Evolutionary conservation across 2,888 invertebrate species (phyloP), one percentile per base, ranked within the genome.

Genomic region (Thereva unica): DNA sequence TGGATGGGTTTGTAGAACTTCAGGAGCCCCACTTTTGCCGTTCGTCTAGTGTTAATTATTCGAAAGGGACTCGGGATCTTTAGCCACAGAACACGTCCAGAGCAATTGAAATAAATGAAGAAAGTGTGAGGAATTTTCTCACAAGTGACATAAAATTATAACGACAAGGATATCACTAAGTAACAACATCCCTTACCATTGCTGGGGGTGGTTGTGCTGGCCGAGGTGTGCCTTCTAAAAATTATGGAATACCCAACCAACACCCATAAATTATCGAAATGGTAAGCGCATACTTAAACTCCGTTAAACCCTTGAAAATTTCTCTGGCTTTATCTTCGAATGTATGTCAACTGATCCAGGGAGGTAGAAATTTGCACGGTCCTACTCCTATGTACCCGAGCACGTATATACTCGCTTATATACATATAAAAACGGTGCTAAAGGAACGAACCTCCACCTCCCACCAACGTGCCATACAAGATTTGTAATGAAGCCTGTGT

Each of bases 131-230:
- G 40, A 49, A 49, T 47, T 59, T 59, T 47, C 35, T 59, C 37
- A 45, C 47, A 42, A 47, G 38, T 49, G 61, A 61, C 41, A 47
- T 61, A 61, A 61, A 61, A 61, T 61, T 61, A 61, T 61, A 50
- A 61, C 61, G 41, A 41, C 50, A 49, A 10, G 47, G 50, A 41
- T 59, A 23, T 23, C 23, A 23, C 23, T 23, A 23, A 23, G 23
- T 23, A 23, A 23, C 23, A 23, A 23, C 23, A 23, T 23, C 23
- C 23, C 23, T 23, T 59, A 47, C 49, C 45, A 12, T 55, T 55
- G 40, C 42, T 55, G 40, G 47, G 37, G 59, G 40, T 50, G 50
- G 23, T 23, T 1, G 23, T 23, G 23, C 23, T 23, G 23, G 23
- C 23, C 23, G 23, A 50, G 50, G 61, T 61, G 50, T 35, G 35